These are phyloP conservation scores for Montipora cactus DNA, from an alignment of 64 coral and sea anemone species.

Conservation along the genomic window DNA sequence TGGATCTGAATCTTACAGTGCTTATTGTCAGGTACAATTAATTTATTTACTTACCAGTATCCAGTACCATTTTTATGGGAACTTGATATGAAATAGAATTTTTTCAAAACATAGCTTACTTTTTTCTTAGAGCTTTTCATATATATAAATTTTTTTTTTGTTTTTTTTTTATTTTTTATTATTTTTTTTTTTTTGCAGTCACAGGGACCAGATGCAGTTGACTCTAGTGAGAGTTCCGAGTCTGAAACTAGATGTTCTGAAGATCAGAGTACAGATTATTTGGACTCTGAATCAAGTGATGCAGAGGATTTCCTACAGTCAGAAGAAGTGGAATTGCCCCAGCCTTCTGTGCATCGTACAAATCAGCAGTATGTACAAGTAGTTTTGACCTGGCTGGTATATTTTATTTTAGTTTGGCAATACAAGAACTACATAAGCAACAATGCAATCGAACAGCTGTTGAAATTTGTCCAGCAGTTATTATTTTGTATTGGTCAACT, in stretches of 20 bases:
- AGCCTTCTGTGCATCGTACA: no score
- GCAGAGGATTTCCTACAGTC: no score
- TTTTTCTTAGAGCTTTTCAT: not conserved
- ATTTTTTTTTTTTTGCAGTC: no score
- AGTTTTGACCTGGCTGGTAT: not conserved
- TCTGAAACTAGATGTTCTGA: not conserved
- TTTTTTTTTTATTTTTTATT: not conserved
- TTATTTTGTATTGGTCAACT: not conserved
- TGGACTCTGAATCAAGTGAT: not conserved
- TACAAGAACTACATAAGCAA: not conserved
- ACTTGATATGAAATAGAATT: no score
- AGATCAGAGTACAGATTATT: slow-evolving; percentile 2
- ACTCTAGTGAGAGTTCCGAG: not conserved
- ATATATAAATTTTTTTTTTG: not conserved
- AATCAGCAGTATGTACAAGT: not conserved
- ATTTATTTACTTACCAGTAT: no score
- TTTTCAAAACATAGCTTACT: no score
- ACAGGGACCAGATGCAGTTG: not conserved
- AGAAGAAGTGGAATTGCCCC: no score
- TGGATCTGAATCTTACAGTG: no score
- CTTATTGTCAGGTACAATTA: no score
- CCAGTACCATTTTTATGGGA: no score
- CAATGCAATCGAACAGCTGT: not conserved
- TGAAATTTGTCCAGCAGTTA: not conserved
- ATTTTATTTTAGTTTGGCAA: not conserved